Percentiles rank a stretch among this genome's conserved stretches.
Conservation (phyloP, 23 tunicate genomes). For the Halocynthia roretzi region DNA sequence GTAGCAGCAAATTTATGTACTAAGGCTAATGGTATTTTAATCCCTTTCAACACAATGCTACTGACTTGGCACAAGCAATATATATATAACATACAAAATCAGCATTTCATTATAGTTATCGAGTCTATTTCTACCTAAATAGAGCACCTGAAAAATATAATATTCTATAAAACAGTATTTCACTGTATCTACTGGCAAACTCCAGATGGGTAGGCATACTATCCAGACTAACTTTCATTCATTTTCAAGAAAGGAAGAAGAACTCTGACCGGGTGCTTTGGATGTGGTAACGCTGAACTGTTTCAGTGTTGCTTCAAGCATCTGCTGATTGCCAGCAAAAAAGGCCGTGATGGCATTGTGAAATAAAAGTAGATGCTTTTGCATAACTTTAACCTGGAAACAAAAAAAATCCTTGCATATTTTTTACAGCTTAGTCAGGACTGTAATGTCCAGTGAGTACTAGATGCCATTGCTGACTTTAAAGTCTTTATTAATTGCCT, state of each 20-base stretch:
- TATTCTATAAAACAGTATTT: too few relatives aligned
- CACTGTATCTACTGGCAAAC: too few relatives aligned
- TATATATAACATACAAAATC: too few relatives aligned
- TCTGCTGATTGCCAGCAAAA: conserved; percentile 82
- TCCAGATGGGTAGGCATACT: too few relatives aligned
- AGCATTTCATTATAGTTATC: too few relatives aligned
- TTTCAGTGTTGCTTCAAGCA: conserved; percentile 54
- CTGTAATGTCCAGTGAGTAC: neutral
- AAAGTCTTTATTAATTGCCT: too few relatives aligned
- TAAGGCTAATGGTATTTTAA: too few relatives aligned
- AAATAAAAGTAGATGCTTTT: conserved; percentile 76
- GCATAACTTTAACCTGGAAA: conserved; percentile 90
- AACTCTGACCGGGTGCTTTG: conserved; percentile 11
- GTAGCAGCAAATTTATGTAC: too few relatives aligned
- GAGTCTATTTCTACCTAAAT: too few relatives aligned
- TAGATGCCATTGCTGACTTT: neutral
- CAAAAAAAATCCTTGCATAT: neutral
- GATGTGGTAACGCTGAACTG: conserved; percentile 47
- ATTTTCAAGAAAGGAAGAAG: conserved; percentile 45
- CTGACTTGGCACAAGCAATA: too few relatives aligned
- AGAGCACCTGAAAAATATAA: too few relatives aligned
- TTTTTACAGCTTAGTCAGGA: neutral
- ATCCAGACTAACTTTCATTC: neutral
- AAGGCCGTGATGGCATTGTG: conserved; percentile 86
- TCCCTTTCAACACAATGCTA: too few relatives aligned